A percentile compares a stretch with the other conserved stretches of the same genome.
Evolutionary conservation across 2,797 vertebrate species (phyloP).

Genomic region (Muraenolepis orangiensis): DNA sequence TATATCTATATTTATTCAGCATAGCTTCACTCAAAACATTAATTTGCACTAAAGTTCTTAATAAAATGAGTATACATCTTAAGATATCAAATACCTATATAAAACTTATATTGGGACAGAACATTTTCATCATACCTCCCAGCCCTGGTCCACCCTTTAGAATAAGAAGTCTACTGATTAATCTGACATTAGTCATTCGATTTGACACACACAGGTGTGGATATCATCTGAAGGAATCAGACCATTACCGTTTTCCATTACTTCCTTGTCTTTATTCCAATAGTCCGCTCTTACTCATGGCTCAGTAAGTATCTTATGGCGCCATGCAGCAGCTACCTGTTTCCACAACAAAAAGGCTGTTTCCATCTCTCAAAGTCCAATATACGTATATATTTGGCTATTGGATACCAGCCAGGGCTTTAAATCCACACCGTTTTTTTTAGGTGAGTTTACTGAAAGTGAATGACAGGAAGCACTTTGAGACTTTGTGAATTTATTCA

Average conservation of each 20-base stretch:
- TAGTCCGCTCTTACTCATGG: background rate
- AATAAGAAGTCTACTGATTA: too few species aligned
- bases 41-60: too few species aligned
- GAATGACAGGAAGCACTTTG: slow-evolving; percentile 25
- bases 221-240: background rate
- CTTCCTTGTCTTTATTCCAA: background rate
- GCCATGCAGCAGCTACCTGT: background rate
- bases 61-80: too few species aligned
- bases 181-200: too few species aligned
- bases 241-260: background rate
- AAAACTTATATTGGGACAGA: too few species aligned
- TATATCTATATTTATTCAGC: too few species aligned
- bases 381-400: background rate
- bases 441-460: background rate
- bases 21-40: too few species aligned
- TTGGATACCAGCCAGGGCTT: background rate
- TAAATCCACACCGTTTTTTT: too few species aligned
- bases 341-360: background rate
- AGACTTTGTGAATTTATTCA: slow-evolving; percentile 61
- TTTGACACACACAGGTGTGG: background rate
- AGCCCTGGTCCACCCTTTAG: too few species aligned
- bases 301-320: background rate
- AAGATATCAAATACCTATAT: too few species aligned
- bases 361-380: background rate
- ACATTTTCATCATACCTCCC: too few species aligned